Conservation (phyloP, 1,140 invertebrate genomes). For the Druon quercuslanigerum region DNA sequence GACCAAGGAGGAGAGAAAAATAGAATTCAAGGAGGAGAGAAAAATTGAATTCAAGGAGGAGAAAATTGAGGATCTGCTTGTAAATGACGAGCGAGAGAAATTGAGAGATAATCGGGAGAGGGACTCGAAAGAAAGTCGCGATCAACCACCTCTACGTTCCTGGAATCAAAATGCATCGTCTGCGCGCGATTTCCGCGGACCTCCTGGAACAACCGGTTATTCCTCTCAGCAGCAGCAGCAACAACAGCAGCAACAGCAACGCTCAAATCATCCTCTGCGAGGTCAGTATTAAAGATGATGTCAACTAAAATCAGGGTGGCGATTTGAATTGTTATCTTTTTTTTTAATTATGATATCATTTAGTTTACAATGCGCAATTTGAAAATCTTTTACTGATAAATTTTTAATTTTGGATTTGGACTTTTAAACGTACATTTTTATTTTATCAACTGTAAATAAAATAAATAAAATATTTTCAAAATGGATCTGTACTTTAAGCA, state of each 20-base stretch:
- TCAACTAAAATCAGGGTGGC: too few relatives aligned
- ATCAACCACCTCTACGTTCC: constrained; percentile 58
- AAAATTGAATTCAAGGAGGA: constrained; percentile 59
- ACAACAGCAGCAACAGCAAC: constrained; percentile 56
- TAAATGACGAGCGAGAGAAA: constrained; percentile 61
- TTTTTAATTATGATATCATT: too few relatives aligned
- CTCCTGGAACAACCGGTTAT: constrained; percentile 55
- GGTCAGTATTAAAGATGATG: constrained; percentile 47
- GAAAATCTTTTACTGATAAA: too few relatives aligned
- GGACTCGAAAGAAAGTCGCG: constrained; percentile 58
- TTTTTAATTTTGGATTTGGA: too few relatives aligned
- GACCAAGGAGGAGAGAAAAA: constrained; percentile 54
- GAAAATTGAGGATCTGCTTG: constrained; percentile 57
- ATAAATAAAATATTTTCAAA: too few relatives aligned
- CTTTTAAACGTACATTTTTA: too few relatives aligned
- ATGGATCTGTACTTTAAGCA: too few relatives aligned
- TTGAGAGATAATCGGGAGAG: constrained; percentile 60
- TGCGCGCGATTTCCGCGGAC: constrained; percentile 66
- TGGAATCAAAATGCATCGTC: constrained; percentile 63
- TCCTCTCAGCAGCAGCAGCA: constrained; percentile 55
- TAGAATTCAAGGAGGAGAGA: constrained; percentile 53
- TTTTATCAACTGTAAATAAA: too few relatives aligned
- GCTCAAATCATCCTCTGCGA: constrained; percentile 64
- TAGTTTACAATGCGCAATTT: too few relatives aligned
- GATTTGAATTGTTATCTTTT: too few relatives aligned